Evolutionary conservation across 2,113 vertebrate genomes (phyloP).

Genomic region (Mustela lutreola): DNA sequence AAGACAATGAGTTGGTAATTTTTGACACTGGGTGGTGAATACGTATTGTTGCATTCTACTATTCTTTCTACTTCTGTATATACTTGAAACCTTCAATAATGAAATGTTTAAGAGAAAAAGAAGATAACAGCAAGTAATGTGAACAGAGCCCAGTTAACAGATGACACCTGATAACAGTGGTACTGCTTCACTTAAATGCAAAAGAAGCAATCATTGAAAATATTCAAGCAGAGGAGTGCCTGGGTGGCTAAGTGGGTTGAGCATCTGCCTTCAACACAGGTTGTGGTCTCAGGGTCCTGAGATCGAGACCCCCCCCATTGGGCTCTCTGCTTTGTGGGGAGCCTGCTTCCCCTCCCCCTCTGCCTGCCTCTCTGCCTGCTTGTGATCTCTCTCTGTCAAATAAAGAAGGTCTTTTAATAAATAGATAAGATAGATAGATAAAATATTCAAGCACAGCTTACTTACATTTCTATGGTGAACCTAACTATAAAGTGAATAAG

Average conservation of each 20-base stretch:
- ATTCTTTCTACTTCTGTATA: background rate
- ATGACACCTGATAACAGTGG: background rate
- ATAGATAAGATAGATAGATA: no score
- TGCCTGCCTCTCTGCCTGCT: no score
- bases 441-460: background rate
- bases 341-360: no score
- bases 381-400: no score
- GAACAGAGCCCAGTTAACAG: background rate
- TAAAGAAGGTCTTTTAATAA: no score
- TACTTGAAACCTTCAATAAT: constrained; percentile 13
- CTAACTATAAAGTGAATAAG: background rate
- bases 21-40: constrained; percentile 10
- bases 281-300: no score
- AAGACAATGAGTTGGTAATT: background rate
- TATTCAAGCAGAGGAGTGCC: no score
- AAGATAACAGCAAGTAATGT: background rate
- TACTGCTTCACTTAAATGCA: background rate
- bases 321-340: no score
- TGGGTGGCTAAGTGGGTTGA: no score
- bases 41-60: background rate
- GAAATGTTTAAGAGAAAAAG: background rate
- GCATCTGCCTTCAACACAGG: no score
- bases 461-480: background rate
- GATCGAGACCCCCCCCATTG: no score
- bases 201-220: background rate